A percentile compares a stretch with the other conserved stretches of the same genome.
These are phyloP conservation scores for Elachura formosa DNA, from an alignment of 2,113 vertebrate species.

Conservation along the genomic window DNA sequence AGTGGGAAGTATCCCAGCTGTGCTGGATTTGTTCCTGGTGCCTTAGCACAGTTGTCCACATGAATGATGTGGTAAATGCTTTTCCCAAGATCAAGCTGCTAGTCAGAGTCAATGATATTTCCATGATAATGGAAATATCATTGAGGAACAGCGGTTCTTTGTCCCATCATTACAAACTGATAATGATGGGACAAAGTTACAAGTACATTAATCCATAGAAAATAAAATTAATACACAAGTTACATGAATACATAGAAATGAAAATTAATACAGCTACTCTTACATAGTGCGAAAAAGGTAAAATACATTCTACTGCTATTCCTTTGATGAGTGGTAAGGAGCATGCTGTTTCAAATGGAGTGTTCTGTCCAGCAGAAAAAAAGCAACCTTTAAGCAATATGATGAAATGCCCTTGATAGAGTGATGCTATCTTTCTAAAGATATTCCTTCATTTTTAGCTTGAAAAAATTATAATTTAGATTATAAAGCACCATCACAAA, in stretches of 20 bases:
- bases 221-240: background rate
- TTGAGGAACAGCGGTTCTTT: background rate
- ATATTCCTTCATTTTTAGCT: background rate
- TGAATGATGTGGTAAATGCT: background rate
- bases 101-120: background rate
- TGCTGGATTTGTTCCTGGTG: background rate
- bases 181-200: too few species aligned
- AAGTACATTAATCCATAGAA: background rate
- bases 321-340: background rate
- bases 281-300: background rate
- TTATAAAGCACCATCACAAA: background rate
- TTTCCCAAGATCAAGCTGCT: background rate
- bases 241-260: background rate
- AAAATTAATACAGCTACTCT: background rate
- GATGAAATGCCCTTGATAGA: conserved; percentile 48
- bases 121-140: background rate
- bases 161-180: background rate
- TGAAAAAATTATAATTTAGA: background rate
- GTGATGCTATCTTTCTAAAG: conserved; percentile 21
- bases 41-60: accelerated
- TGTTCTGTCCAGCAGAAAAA: background rate
- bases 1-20: background rate
- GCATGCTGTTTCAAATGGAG: background rate
- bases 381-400: background rate
- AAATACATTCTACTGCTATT: background rate